Evolutionary conservation across 2,888 invertebrate genomes (phyloP).

Genomic region (Brachyptera putata): DNA sequence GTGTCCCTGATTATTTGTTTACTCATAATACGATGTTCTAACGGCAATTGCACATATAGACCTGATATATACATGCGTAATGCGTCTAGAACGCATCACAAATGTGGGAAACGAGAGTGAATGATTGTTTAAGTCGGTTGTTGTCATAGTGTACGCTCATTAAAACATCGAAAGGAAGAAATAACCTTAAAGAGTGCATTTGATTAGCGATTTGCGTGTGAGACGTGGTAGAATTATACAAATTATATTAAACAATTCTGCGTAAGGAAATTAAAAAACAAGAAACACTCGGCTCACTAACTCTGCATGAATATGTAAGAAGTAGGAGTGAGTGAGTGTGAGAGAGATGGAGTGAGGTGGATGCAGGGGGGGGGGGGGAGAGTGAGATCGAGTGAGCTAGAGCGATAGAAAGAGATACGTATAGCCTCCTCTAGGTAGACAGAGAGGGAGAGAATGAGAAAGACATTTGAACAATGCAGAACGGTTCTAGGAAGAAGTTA

Average conservation of each 20-base stretch:
- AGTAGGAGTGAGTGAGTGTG: neutral
- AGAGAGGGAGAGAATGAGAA: neutral
- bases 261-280: slow-evolving; percentile 3
- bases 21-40: no score
- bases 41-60: no score
- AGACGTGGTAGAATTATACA: neutral
- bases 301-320: slow-evolving; percentile 1
- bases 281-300: neutral
- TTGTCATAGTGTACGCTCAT: neutral
- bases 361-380: no score
- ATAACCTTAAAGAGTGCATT: neutral
- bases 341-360: neutral
- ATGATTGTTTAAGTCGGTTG: no score
- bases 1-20: no score
- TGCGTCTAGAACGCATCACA: no score
- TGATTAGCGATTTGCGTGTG: neutral
- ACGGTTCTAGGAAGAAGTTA: neutral
- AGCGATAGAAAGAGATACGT: no score
- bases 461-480: neutral
- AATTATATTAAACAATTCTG: slow-evolving; percentile 2
- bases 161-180: neutral
- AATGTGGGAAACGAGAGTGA: no score
- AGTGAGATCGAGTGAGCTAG: no score
- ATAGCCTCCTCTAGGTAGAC: neutral
- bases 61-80: no score